Evolutionary conservation across 2,113 vertebrate species (phyloP), one percentile per base, ranked within the genome.

Genomic region (Neolamprologus toae): DNA sequence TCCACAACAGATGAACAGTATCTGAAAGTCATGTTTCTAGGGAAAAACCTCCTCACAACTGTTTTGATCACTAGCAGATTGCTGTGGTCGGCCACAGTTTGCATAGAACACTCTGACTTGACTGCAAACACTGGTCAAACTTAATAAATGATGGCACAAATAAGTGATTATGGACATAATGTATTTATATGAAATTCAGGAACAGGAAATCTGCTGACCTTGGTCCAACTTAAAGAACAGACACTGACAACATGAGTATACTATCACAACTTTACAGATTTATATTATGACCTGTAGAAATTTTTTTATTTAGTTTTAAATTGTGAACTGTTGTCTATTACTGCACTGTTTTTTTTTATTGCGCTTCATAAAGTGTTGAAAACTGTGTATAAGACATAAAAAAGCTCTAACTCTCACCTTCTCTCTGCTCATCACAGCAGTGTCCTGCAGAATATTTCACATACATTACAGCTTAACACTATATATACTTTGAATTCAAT

Each of bases 221-320:
- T 73, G 21, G 13, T 45, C 1, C 8, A 73, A 73, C 68, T 45
- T 45, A 21, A 73, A 16, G 23, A 73, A 16, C 8, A 73, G 21
- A 45, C 68, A 17, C 66, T 71, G n/a, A 26, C 66, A 42, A 42
- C 37, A 2, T 28, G 23, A 49, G 23, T 19, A 31, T 31, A 31
- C 23, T 49, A 19, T 31, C 26, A 49, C 71, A 78, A 49, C 71
- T n/a, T 49, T 47, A 51, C 42, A 26, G 9, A 6, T 11, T 47
- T 49, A 5, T 78, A 31, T 47, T 49, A 5, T 31, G 5, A 19
- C 0, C 23, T 1, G 9, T 11, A 49, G 23, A 76, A 26, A 0
- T 1, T 8, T 19, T 7, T 10, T 6, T 5, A 21, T 73, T 76
- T 76, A 8, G 33, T 76, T 31, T 19, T 31, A 76, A 19, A 49